Evolutionary conservation across 2,888 invertebrate species (phyloP), one percentile per base, ranked within the genome.

Genomic region (Vanessa cardui): DNA sequence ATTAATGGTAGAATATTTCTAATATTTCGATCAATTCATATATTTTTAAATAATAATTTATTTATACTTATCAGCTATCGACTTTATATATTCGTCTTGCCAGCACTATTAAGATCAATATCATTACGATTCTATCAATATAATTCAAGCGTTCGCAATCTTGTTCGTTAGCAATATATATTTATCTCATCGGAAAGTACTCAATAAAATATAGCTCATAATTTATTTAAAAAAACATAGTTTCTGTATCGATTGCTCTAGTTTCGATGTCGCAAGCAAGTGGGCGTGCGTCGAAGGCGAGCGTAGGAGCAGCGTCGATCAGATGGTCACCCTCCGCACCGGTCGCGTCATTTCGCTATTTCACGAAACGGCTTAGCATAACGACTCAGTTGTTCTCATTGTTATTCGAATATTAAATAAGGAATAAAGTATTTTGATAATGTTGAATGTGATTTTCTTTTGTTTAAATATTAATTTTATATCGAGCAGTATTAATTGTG

Each of bases 181-280:
- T 72, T 74, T 74, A 74, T 66, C 68, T 67, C 68, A 70, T 75
- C 73, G 69, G 70, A 71, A 74, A 77, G 73, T 69, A 72, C 78
- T 74, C 75, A 77, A 83, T 83, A 84, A 83, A 79, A 76, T 78
- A 77, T 79, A 76, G 78, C 79, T 79, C 81, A 83, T 84, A 83
- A 85, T 87, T 85, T 82, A 80, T 81, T 82, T 80, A 85, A 85
- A 83, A 56, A 87, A 82, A 77, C 77, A 76, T 78, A 77, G 78
- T 75, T 73, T 70, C 69, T 66, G 71, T 67, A 86, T 85, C 84
- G 80, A 86, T 80, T 87, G 89, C 86, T 89, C 90, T 77, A 89
- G 88, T 86, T 90, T 80, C 80, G 85, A 82, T 89, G 89, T 86
- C 86, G 89, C 84, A 89, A 89, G 82, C 62, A 72, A 71, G 89